Evolutionary conservation across 2,888 invertebrate species (phyloP), one percentile per base, ranked within the genome.

Genomic region (Falcaria lacertinaria): DNA sequence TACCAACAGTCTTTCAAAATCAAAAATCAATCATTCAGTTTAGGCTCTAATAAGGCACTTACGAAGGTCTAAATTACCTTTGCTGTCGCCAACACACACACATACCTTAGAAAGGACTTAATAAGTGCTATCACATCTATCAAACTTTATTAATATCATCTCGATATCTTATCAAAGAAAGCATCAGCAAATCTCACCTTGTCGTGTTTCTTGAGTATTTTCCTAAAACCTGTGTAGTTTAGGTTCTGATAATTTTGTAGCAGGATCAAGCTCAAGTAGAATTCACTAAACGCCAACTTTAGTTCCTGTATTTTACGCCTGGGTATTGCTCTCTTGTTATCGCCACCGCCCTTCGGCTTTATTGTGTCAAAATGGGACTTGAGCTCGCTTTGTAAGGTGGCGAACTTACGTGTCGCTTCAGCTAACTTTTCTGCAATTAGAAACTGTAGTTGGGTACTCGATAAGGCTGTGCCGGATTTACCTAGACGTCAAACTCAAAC

Each of bases 181-280:
- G 33, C 34, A 39, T 41, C 35, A 48, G 40, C 37, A 45, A 38
- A 37, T 43, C 62, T 43, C 80, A 97, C 97, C 93, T 99, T 99
- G 85, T 99, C 99, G 78, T 99, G 99, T 83, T 99, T 99, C 83
- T 99, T 99, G 50, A 99, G 91, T 72, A 99, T 99, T 87, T 99
- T 99, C 51, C 99, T 92, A 89, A 99, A 99, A 1, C 99, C 99
- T 2, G 98, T 99, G 70, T 97, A 98, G 88, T 99, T 99, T 42
- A 99, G 91, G 78, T 97, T 98, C 86, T 99, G 98, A 78, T 98
- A 99, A 79, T 99, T 99, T 85, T 99, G 99, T 47, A 99, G 90
- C 13, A 99, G 90, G 62, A 99, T 98, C 39, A 99, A 90, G 69
- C 97, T 97, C 34, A 99, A 91, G 80, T 99, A 99, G 87, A 98